Base-by-base conservation (phyloP, 2,113 vertebrate genomes). In the Clupea harengus region DNA sequence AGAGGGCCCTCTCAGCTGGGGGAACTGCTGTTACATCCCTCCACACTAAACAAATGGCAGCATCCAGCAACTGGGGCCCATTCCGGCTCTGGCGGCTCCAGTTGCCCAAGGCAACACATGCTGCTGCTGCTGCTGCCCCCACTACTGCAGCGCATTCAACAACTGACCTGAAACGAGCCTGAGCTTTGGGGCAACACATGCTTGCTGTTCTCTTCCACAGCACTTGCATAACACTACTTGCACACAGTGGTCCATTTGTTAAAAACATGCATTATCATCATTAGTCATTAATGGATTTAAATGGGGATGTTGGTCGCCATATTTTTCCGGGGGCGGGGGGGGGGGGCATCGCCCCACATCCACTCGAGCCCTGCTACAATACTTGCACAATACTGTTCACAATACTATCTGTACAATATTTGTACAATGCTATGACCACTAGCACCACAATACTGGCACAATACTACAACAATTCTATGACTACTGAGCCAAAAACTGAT, bases 11-110 rank as follows among this genome's bases (percentile, higher is more conserved):
- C 25, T 28, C 28, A 75, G 67, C 67, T 75, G 64, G 64, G 64
- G 7, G 10, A 25, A 52, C 64, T 28, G 64, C 25, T 67, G 64
- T 6, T 25, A 67, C 64, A 28, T 39, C 67, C 67, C 67, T 10
- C n/a, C 7, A n/a, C n/a, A 64, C 60, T 22, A 4, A 60, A 17
- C 15, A 6, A 25, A 67, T 67, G 64, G 64, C 64, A 67, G 67
- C 28, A 39, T 39, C 67, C 25, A 75, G 67, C 25, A 32, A 72
- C 83, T 84, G 25, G 83, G 57, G 11, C 4, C 45, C 83, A 84
- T 72, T 84, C 64, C 46, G 60, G 13, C 64, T 84, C 83, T 47
- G 28, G 20, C 28, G 60, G 67, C 45, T 28, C 54, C 0, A 13
- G 25, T 44, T 11, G 15, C 44, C 22, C 20, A 39, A 75, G 67